Base-by-base conservation (phyloP, 2,113 vertebrate genomes). In the Brachypteracias leptosomus region DNA sequence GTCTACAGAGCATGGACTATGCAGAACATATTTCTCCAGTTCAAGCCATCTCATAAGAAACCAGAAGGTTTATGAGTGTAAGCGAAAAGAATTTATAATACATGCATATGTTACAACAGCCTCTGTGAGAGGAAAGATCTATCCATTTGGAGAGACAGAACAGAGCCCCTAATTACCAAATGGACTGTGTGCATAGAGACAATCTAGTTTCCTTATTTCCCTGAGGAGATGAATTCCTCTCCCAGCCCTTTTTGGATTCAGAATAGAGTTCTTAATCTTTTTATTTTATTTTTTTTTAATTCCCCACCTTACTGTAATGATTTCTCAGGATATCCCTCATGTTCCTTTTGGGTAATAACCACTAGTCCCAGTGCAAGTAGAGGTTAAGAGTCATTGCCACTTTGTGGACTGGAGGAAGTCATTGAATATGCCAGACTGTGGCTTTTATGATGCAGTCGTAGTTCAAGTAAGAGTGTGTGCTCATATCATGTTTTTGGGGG, bases 21-120 rank as follows among this genome's bases (percentile, higher is more conserved):
- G 73, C 91, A 93, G 83, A 96, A 11, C 83, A 62, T 93, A 55
- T 89, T 92, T 95, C 95, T 96, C 38, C 72, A 87, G 73, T 93
- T 96, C 92, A 92, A 95, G 86, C 73, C 72, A 87, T 81, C 94
- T 95, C 68, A 55, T 96, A 89, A 88, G 91, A 95, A 92, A 93
- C 42, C 52, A 52, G 78, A 82, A 89, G 38, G 72, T 62, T 95
- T 86, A 85, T 91, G 73, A 87, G 55, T 78, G 83, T 95, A 94
- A 97, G 72, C 75, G 94, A 51, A 80, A 35, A 90, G 91, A 62
- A n/a, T n/a, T 57, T 49, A 8, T 35, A 59, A 75, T 75, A 87
- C 20, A 3, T 42, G 42, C 29, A 8, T 84, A 67, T 74, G 13
- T 93, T 75, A 68, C 51, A 83, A 20, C 51, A 71, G 9, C 26